Evolutionary conservation across 2,888 invertebrate species (phyloP).

Genomic region (Micoletzkya japonica): DNA sequence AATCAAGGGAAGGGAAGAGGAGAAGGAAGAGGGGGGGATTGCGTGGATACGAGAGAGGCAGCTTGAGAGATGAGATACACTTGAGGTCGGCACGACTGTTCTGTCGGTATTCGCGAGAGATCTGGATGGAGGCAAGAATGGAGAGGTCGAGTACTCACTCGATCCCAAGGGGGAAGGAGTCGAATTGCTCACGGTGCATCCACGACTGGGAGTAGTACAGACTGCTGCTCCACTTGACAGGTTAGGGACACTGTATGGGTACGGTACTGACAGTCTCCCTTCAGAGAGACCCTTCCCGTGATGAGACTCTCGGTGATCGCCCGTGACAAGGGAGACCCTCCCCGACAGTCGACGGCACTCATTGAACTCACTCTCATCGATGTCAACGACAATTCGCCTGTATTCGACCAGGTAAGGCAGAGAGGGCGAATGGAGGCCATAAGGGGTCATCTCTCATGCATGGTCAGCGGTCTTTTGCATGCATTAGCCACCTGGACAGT

Average conservation of each 20-base stretch:
- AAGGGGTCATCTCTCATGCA: conserved; percentile 6
- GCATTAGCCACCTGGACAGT: conserved; percentile 26
- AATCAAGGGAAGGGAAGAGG: conserved; percentile 27
- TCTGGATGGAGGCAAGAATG: conserved; percentile 85
- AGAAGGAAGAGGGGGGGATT: conserved; percentile 25
- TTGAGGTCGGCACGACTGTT: conserved; percentile 60
- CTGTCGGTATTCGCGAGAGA: conserved; percentile 76
- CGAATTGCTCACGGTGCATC: conserved; percentile 79
- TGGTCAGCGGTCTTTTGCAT: conserved; percentile 8
- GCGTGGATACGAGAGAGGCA: conserved; percentile 4
- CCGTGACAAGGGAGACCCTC: conserved; percentile 54
- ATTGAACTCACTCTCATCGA: conserved; percentile 56
- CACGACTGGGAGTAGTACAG: conserved; percentile 89
- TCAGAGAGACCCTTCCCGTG: conserved; percentile 53
- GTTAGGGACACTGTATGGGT: conserved; percentile 69
- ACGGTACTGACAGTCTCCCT: no score
- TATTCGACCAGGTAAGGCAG: conserved; percentile 68
- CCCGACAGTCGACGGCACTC: conserved; percentile 44
- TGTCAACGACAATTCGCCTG: conserved; percentile 62
- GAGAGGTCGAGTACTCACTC: conserved; percentile 69
- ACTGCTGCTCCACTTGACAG: conserved; percentile 84
- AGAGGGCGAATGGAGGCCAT: conserved; percentile 5
- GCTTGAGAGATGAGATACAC: conserved; percentile 2
- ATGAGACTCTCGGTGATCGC: conserved; percentile 64
- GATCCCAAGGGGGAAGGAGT: conserved; percentile 39